Base-by-base conservation (phyloP, 2,888 invertebrate genomes). In the Mesorhabditis spiculigera region DNA sequence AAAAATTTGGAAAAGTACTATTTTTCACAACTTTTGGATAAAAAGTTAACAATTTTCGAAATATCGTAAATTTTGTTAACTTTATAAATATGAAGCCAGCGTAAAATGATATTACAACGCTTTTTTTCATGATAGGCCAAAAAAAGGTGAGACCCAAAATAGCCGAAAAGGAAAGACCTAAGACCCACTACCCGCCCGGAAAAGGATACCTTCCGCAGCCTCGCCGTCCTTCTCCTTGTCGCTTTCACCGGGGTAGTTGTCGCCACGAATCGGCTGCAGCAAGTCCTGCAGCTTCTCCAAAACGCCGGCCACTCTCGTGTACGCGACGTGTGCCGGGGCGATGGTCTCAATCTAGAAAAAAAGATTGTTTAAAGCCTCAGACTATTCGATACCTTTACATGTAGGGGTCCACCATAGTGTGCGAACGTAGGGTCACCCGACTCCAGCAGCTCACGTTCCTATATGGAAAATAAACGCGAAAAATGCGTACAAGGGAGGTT, bases 371-470 rank as follows among this genome's bases (percentile, higher is more conserved):
- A 45, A 67, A 8, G 45, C 41, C 16, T 65, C 6, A 28, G 5
- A 61, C 4, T 5, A 58, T 58, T 50, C 63, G 43, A 42, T n/a
- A 78, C 79, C 44, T 83, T 83, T 4, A 86, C 86, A 70, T 86
- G 86, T 63, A 86, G 79, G n/a, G 85, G 86, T 2, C 83, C 84
- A 41, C 77, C 81, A 71, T 79, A 86, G 72, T 86, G 86, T 28
- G 85, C 82, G 73, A 81, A 82, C 67, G 84, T 78, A 28, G 86
- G 85, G 71, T 86, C 85, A 16, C 85, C 86, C 4, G 82, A 78
- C 41, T 71, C 71, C n/a, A 85, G 75, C 43, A 82, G 76, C 66
- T 85, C 84, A 45, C 81, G 74, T 67, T 84, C 81, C 80, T 82
- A 65, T 10, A 71, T 66, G 10, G 50, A 65, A 28, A 28, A 28